Base-by-base conservation (phyloP, 2,113 vertebrate genomes). In the Callipepla californica region DNA sequence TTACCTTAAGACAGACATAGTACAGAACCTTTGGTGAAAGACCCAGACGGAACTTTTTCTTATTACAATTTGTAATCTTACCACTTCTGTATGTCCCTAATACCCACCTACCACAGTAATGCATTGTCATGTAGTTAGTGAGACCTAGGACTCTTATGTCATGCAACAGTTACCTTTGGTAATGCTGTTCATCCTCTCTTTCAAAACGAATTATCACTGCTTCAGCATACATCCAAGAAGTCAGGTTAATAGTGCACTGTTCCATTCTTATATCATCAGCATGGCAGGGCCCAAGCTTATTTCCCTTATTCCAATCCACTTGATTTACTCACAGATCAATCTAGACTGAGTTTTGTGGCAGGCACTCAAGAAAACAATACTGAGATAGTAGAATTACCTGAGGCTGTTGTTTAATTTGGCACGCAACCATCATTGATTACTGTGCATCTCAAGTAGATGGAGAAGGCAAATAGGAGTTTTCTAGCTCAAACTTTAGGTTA, bases 391-490 rank as follows among this genome's bases (percentile, higher is more conserved):
- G 80, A 91, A 44, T 77, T 90, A 83, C 42, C 59, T 74, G 50
- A 80, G 57, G 69, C 28, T 90, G 42, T 62, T 78, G 68, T 92
- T 96, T 89, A 78, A 47, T 92, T 93, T 89, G 86, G 85, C 69
- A 72, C 38, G 38, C 57, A 63, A 63, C 38, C 59, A 47, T 87
- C 75, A 70, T 67, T 85, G 85, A 80, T 85, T 91, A 62, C 57
- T 63, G 34, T 38, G 81, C 70, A 62, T 36, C 83, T 91, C 90
- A 91, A 83, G 59, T 34, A 87, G 42, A 45, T 69, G 55, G 93
- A 87, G 69, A 51, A 77, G 72, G 68, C 21, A 87, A 66, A 85
- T 12, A 50, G 42, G 11, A 40, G n/a, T 74, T 90, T 87, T 45
- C 32, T 45, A 36, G 34, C 66, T 94, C 42, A 66, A 53, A 63